Percentiles rank a stretch among this genome's conserved stretches.
phyloP scores from a whole-genome alignment of 2,113 vertebrate species.

The Mormyrus lacerda region DNA sequence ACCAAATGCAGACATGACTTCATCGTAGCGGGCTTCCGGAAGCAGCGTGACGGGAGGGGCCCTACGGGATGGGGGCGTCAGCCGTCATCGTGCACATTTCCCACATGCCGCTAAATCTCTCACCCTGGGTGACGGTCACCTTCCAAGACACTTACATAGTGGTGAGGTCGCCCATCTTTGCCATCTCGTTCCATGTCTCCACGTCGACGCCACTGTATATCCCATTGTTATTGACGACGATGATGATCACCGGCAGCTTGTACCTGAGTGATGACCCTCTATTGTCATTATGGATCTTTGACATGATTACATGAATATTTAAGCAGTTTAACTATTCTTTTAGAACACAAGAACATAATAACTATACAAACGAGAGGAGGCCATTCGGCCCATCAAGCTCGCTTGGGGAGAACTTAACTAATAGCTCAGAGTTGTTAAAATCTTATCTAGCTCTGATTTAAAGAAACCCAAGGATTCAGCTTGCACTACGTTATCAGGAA shows the following conservation, averaged over 20 bases:
- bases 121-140: neutral
- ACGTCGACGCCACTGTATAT: conserved; percentile 84
- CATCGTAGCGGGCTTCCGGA: conserved; percentile 82
- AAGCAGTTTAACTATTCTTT: neutral
- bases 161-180: conserved; percentile 69
- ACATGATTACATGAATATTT: neutral
- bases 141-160: conserved; percentile 52
- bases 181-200: conserved; percentile 72
- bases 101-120: neutral
- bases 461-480: too few species aligned
- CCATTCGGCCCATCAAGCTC: too few species aligned
- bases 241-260: conserved; percentile 79
- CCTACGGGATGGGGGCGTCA: conserved; percentile 44
- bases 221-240: conserved; percentile 92
- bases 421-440: too few species aligned
- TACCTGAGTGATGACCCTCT: conserved; percentile 58
- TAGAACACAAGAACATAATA: too few species aligned
- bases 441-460: too few species aligned
- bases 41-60: conserved; percentile 77
- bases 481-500: too few species aligned
- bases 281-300: neutral
- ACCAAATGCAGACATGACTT: conserved; percentile 85
- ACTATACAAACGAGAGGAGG: too few species aligned
- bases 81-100: neutral
- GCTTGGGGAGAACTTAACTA: too few species aligned